Evolutionary conservation across 1,140 invertebrate genomes (phyloP), one percentile per base, ranked within the genome.

Genomic region (Pemphigus obesinymphae): DNA sequence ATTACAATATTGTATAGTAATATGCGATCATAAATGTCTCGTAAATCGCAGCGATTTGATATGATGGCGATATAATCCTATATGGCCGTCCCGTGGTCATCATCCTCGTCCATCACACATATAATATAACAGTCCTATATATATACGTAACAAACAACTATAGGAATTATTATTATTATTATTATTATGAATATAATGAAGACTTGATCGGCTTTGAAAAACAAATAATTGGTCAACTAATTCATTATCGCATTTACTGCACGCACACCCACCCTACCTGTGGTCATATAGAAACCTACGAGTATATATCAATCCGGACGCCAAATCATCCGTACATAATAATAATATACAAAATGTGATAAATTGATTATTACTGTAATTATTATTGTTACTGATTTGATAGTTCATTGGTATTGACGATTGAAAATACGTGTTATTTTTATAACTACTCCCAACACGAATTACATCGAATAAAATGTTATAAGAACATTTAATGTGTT

Each of bases 151-250:
- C 31, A 68, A 23, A 23, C 31, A 68, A 37, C 20, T 37, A 29
- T 17, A n/a, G 20, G 20, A 68, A 68, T 66, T 66, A 37, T 34
- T 66, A n/a, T 66, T 48, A 48, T 48, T 48, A 48, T 48, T n/a
- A n/a, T 48, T 13, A 13, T 48, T 66, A 34, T n/a, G 29, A 37
- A 37, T 66, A 66, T 37, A 66, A n/a, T n/a, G n/a, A 66, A 66
- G 61, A 66, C 31, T 23, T 66, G 34, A 70, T 70, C 23, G 66
- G 34, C 43, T 70, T 70, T 23, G 23, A 70, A 70, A 70, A 45
- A 70, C 40, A 29, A 29, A 70, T 70, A 70, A 70, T 70, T 70
- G 37, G 68, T 70, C 68, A 45, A 45, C n/a, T 70, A 43, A 43
- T 29, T 70, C 29, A 70, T 70, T 26, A 70, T 70, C 23, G 15